Conservation (phyloP, 2,888 invertebrate species). For the Tipula lateralis region DNA sequence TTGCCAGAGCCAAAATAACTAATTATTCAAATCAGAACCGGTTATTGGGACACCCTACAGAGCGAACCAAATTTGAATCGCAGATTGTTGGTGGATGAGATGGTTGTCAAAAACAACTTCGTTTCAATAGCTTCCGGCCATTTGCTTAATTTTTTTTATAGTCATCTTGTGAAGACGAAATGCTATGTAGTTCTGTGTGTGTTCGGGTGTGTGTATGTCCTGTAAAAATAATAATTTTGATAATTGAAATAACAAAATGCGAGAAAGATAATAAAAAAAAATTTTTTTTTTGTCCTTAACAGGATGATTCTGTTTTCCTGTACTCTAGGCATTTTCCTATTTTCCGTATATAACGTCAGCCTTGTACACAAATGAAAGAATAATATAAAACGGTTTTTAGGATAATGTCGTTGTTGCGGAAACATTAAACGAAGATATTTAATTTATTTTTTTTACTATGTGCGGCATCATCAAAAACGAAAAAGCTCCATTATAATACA, state of each 20-base stretch:
- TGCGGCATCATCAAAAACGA: not conserved
- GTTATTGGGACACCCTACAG: no score
- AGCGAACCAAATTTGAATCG: not conserved
- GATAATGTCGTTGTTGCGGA: not conserved
- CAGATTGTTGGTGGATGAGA: not conserved
- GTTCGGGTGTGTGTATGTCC: not conserved
- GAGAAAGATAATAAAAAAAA: not conserved
- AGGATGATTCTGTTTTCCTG: not conserved
- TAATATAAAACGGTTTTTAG: not conserved
- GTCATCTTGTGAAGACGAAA: not conserved
- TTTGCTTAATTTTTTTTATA: not conserved
- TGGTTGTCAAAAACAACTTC: not conserved
- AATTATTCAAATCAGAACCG: no score
- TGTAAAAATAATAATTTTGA: not conserved
- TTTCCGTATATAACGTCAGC: not conserved
- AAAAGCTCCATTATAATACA: no score
- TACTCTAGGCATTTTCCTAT: not conserved
- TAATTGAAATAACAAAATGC: slow-evolving; percentile 11
- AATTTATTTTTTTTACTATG: not conserved
- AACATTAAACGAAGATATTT: not conserved
- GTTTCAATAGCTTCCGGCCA: not conserved
- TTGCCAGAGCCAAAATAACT: no score
- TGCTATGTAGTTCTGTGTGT: not conserved
- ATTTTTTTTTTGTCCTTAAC: not conserved
- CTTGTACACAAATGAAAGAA: not conserved